A percentile compares a stretch with the other conserved stretches of the same genome.
Conservation (phyloP, 64 coral and sea anemone genomes). For the Cladopsammia gracilis region DNA sequence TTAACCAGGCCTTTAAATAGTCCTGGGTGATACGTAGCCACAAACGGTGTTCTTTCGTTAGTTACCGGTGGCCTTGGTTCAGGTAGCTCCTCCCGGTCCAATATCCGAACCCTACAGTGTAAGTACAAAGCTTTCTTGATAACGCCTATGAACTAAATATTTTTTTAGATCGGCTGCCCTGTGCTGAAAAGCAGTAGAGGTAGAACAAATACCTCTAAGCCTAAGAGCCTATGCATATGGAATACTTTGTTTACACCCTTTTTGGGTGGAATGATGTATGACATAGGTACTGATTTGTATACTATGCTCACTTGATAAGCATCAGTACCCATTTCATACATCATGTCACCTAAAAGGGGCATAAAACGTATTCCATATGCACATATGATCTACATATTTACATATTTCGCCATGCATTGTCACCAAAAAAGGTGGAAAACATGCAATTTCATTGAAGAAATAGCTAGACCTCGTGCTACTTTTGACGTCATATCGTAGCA, state of each 20-base stretch:
- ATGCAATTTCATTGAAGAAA: no score
- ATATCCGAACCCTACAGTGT: background rate
- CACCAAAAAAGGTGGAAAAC: no score
- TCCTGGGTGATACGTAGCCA: background rate
- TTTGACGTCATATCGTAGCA: no score
- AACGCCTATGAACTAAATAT: background rate
- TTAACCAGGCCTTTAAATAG: no score
- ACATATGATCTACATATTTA: no score
- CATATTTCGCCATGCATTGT: no score
- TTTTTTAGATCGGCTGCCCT: background rate
- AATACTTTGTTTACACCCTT: background rate
- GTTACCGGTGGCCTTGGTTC: background rate
- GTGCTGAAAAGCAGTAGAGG: background rate
- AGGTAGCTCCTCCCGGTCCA: background rate
- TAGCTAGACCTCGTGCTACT: no score
- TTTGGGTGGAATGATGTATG: background rate
- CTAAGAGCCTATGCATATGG: background rate
- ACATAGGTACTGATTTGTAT: background rate
- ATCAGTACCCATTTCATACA: no score
- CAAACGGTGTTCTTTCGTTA: background rate
- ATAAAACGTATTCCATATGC: no score
- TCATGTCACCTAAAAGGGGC: no score
- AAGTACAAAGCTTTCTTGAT: background rate
- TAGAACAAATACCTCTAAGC: background rate
- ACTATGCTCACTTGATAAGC: no score